These are phyloP conservation scores for Leucosticte australis DNA, from an alignment of 2,113 vertebrate species.

Conservation along the genomic window DNA sequence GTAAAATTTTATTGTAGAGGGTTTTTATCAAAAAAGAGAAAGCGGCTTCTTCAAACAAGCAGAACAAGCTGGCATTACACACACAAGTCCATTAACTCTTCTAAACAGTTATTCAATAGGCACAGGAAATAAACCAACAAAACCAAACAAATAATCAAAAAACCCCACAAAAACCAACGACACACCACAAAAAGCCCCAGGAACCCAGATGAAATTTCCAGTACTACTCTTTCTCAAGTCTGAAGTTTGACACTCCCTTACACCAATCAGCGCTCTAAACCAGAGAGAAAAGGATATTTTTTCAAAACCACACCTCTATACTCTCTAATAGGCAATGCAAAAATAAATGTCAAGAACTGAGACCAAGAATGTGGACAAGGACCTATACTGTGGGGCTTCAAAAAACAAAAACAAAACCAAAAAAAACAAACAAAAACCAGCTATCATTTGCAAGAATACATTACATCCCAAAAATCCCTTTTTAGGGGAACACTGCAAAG, in stretches of 20 bases:
- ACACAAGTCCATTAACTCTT: background rate
- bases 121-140: background rate
- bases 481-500: background rate
- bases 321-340: background rate
- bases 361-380: background rate
- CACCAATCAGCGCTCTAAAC: background rate
- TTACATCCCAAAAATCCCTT: background rate
- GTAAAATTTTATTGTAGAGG: background rate
- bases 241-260: background rate
- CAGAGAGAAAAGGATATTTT: background rate
- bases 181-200: background rate
- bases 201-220: background rate
- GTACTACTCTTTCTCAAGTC: background rate
- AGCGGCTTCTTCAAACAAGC: fast-evolving
- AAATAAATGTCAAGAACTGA: background rate
- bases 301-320: background rate
- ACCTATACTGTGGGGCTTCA: fast-evolving
- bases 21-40: background rate
- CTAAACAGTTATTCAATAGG: background rate
- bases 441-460: background rate
- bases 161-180: background rate
- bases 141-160: background rate
- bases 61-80: background rate
- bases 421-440: background rate
- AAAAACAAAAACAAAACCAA: background rate